These are phyloP conservation scores for Morpho helenor DNA, from an alignment of 2,888 invertebrate genomes.

Conservation along the genomic window DNA sequence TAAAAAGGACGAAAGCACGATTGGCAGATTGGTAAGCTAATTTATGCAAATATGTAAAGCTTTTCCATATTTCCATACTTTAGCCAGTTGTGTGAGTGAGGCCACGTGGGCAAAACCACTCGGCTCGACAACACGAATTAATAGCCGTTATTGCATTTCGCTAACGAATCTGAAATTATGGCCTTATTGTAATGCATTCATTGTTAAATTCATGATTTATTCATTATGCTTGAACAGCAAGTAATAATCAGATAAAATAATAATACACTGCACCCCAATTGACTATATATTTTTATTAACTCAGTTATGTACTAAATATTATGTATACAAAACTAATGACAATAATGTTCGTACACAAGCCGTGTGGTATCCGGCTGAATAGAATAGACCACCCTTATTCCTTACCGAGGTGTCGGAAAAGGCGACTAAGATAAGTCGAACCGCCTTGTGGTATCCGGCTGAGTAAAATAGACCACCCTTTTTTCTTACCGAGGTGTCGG, in stretches of 20 bases:
- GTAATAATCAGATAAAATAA: constrained; percentile 19
- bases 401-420: too few species aligned
- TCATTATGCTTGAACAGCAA: constrained; percentile 18
- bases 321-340: too few species aligned
- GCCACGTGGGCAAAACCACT: constrained; percentile 17
- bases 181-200: constrained; percentile 26
- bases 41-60: constrained; percentile 10
- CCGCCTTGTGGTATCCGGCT: too few species aligned
- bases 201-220: constrained; percentile 23
- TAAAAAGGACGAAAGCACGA: too few species aligned
- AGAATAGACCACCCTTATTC: too few species aligned
- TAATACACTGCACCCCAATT: constrained; percentile 1
- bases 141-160: constrained; percentile 58
- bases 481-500: too few species aligned
- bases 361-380: too few species aligned
- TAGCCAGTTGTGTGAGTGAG: constrained; percentile 9
- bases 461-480: too few species aligned
- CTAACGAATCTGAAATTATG: constrained; percentile 50
- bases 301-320: too few species aligned
- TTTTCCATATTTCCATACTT: constrained; percentile 41
- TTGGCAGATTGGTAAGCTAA: not conserved
- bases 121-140: constrained; percentile 42
- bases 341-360: too few species aligned
- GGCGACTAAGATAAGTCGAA: too few species aligned
- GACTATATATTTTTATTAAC: not conserved